Percentiles rank a stretch among this genome's conserved stretches.
These are phyloP conservation scores for Malaclemys terrapin DNA, from an alignment of 2,113 vertebrate genomes.

Conservation along the genomic window DNA sequence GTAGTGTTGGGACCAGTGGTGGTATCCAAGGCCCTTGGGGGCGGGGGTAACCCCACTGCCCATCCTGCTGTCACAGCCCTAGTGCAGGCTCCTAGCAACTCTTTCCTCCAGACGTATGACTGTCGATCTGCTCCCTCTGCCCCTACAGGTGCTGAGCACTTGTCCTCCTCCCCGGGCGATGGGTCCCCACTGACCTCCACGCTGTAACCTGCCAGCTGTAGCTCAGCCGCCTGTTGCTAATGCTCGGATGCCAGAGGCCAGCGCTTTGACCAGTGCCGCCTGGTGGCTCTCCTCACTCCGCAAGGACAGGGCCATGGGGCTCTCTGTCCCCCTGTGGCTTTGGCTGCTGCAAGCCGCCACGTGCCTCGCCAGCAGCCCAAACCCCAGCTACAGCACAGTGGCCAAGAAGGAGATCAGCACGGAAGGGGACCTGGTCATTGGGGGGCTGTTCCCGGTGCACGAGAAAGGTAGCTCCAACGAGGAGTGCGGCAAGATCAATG, in stretches of 20 bases:
- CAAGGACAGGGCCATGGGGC: conserved; percentile 11
- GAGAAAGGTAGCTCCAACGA: conserved; percentile 91
- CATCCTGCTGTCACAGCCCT: not conserved
- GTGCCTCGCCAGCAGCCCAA: conserved; percentile 32
- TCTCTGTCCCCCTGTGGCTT: conserved; percentile 55
- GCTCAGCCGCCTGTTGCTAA: not conserved
- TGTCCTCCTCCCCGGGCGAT: not conserved
- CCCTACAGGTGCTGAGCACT: conserved; percentile 19
- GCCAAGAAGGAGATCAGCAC: conserved; percentile 92
- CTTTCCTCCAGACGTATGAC: not conserved
- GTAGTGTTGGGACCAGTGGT: not conserved
- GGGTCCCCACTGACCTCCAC: not conserved
- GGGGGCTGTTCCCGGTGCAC: conserved; percentile 95
- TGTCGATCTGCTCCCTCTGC: not conserved
- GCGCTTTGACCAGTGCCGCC: not conserved
- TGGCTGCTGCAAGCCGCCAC: conserved; percentile 51
- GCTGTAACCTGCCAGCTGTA: not conserved
- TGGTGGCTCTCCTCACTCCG: not conserved
- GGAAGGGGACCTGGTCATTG: conserved; percentile 95
- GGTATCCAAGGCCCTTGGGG: not conserved
- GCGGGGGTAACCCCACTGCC: not conserved
- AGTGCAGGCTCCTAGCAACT: not conserved
- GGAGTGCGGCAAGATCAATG: conserved; percentile 96
- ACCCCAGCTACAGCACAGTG: conserved; percentile 69
- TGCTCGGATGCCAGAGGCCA: conserved; percentile 8